Conservation (phyloP, 2,888 invertebrate genomes). For the Busseola fusca region DNA sequence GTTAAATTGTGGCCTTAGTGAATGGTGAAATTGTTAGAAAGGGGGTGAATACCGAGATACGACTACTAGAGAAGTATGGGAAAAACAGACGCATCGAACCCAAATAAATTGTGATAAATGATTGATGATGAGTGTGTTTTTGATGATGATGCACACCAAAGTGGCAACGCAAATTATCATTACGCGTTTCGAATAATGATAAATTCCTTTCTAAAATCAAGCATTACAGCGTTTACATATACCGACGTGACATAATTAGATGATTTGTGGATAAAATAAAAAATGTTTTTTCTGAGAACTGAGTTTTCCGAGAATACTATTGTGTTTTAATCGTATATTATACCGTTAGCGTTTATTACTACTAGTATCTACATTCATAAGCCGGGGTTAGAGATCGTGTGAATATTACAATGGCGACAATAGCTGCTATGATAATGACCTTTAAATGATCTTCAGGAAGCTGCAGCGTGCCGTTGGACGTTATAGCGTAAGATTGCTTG, state of each 20-base stretch:
- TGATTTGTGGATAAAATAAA: constrained; percentile 10
- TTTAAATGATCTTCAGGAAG: not conserved
- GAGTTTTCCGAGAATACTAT: constrained; percentile 5
- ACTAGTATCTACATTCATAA: not conserved
- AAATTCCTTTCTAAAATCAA: not conserved
- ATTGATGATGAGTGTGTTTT: not conserved
- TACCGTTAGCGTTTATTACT: not conserved
- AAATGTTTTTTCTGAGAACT: not conserved
- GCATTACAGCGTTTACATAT: not conserved
- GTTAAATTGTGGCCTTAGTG: too few relatives aligned
- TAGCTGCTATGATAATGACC: not conserved
- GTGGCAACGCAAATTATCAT: too few relatives aligned
- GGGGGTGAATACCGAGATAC: too few relatives aligned
- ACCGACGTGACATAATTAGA: constrained; percentile 2
- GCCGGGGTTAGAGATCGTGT: constrained; percentile 35
- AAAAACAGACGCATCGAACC: too few relatives aligned
- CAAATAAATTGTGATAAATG: too few relatives aligned
- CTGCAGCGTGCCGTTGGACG: not conserved
- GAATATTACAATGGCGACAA: constrained; percentile 16
- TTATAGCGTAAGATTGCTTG: not conserved
- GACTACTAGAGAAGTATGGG: too few relatives aligned
- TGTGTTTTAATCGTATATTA: not conserved
- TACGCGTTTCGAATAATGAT: not conserved
- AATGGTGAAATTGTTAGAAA: too few relatives aligned
- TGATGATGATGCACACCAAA: too few relatives aligned